Evolutionary conservation across 2,888 invertebrate species (phyloP).

Genomic region (Helicoverpa assulta): DNA sequence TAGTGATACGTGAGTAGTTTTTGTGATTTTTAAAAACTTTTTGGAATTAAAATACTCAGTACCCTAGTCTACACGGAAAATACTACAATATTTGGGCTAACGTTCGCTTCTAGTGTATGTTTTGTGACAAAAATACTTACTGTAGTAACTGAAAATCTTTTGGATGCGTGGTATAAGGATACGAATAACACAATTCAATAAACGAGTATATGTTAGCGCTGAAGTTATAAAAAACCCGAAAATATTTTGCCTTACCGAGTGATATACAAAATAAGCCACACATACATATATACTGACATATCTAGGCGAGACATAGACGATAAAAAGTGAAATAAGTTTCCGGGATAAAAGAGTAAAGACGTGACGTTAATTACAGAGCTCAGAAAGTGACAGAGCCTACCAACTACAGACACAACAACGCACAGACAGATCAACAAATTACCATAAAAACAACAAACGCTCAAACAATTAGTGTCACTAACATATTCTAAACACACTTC

Average conservation of each 20-base stretch:
- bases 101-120: neutral
- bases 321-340: too few relatives aligned
- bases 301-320: too few relatives aligned
- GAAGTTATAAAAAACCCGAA: too few relatives aligned
- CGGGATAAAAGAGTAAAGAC: neutral
- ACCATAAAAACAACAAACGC: slow-evolving; percentile 31
- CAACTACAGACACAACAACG: slow-evolving; percentile 16
- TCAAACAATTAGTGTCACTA: slow-evolving; percentile 55
- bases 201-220: too few relatives aligned
- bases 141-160: neutral
- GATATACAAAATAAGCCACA: too few relatives aligned
- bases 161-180: neutral
- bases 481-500: slow-evolving; percentile 52
- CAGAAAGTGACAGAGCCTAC: neutral
- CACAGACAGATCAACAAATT: slow-evolving; percentile 11
- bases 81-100: neutral
- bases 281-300: too few relatives aligned
- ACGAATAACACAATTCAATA: neutral
- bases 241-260: too few relatives aligned
- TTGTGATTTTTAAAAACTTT: neutral
- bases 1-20: slow-evolving; percentile 1
- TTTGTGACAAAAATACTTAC: neutral
- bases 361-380: neutral
- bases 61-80: neutral
- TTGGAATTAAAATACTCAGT: too few relatives aligned